Evolutionary conservation across 2,888 invertebrate species (phyloP), one percentile per base, ranked within the genome.

Genomic region (Lutraria lutraria): DNA sequence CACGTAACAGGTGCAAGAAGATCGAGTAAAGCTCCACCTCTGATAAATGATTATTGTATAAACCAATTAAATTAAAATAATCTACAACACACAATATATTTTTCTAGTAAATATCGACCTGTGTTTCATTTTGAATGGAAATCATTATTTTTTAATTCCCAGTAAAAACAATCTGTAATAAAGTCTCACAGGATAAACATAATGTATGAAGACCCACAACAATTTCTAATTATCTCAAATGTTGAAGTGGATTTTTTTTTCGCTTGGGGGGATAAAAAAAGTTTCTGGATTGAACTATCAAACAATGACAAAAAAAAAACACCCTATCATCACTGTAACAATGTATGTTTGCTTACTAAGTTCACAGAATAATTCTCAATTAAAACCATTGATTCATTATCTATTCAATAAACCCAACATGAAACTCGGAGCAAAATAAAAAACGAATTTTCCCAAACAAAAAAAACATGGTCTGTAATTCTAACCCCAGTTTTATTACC

Each of bases 241-340:
- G 63, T n/a, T 68, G 25, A 68, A 68, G 63, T 68, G 63, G 63
- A 68, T 25, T n/a, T 25, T 68, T 63, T 68, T 68, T n/a, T n/a
- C 63, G 21, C n/a, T 43, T n/a, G 25, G 63, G 60, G 63, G 25
- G n/a, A n/a, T n/a, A 68, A 25, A 68, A 68, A 68, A 68, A 68
- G 25, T 68, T 8, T 43, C 43, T 43, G 3, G 25, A 68, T 68
- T 68, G 63, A 10, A 68, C 63, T 68, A 68, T 68, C 63, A 68
- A 68, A 68, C 25, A 25, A 68, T 68, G n/a, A n/a, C n/a, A n/a
- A n/a, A n/a, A n/a, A n/a, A n/a, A 60, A n/a, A 12, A 68, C n/a
- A 68, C 25, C 6, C 25, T 68, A 68, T 68, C n/a, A 68, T 68
- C 63, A 68, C 63, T 68, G 12, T 21, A 25, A 68, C 63, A 68